Base-by-base conservation (phyloP, 2,113 vertebrate genomes). In the Centropristis striata region DNA sequence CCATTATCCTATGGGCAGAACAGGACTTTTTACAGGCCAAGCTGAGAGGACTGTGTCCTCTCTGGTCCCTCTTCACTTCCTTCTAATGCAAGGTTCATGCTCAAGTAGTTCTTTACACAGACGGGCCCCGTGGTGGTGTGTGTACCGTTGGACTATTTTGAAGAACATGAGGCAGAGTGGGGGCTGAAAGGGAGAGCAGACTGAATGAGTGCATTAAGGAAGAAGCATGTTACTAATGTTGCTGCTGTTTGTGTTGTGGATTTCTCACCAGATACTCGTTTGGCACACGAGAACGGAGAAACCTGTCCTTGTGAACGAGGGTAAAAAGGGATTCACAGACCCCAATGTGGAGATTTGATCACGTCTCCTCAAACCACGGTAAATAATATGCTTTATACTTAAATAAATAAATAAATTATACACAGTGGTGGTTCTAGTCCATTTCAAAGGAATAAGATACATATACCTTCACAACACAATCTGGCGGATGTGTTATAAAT, bases 261-360 rank as follows among this genome's bases (percentile, higher is more conserved):
- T 80, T 83, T 64, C 77, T 84, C 32, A 85, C 81, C 92, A 99
- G 98, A 97, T 99, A 91, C 95, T 99, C 41, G 98, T 99, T 84
- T 99, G 98, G 98, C 98, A 99, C 86, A 99, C 98, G 0, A 96
- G 98, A 91, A 99, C 98, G 0, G 98, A 99, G 91, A 99, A 99
- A 87, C 98, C 98, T 0, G 96, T 99, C 88, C 95, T 99, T 83
- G 98, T 99, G 76, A 99, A 99, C 0, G 98, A 99, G 90, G 98
- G 98, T 25, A 99, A 98, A 90, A 98, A 98, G 91, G 98, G 98
- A 91, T 99, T 99, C 95, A 99, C 98, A 73, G 98, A 99, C 91
- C 96, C 96, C 71, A 97, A 97, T 0, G 95, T 99, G 93, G 98
- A 99, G 95, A 98, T 99, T 90, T 99, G 96, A 99, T 84, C 9